Percentiles rank a stretch among this genome's conserved stretches.
Conservation (phyloP, 2,888 invertebrate species). For the Aporophyla lueneburgensis region DNA sequence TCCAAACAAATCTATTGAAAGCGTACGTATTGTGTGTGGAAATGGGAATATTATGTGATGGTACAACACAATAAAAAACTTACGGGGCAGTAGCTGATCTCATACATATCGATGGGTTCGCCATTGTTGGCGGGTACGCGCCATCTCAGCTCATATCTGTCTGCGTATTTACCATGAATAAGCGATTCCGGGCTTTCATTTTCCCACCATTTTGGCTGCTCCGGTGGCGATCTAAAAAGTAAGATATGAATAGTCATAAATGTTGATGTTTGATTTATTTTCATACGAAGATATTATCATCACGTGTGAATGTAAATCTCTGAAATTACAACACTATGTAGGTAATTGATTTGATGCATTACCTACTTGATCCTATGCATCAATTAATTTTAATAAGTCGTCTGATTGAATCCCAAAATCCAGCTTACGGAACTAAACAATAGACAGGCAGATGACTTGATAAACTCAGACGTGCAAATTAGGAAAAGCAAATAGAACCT, state of each 20-base stretch:
- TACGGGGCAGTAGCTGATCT: constrained; percentile 95
- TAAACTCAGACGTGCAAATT: background rate
- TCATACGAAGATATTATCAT: background rate
- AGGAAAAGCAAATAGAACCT: constrained; percentile 23
- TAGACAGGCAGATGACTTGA: background rate
- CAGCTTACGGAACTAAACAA: background rate
- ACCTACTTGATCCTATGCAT: too few species aligned
- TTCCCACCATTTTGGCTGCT: constrained; percentile 90
- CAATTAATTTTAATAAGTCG: background rate
- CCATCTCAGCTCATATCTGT: constrained; percentile 96
- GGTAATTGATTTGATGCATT: too few species aligned
- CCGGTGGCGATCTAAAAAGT: constrained; percentile 92
- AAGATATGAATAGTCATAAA: constrained; percentile 37
- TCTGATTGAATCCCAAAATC: constrained; percentile 8
- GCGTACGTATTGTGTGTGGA: constrained; percentile 56
- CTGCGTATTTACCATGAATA: constrained; percentile 91
- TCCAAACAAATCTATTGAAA: constrained; percentile 78
- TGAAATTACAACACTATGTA: background rate
- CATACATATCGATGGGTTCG: constrained; percentile 96
- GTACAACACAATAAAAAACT: constrained; percentile 73
- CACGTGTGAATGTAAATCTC: background rate
- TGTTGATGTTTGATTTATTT: constrained; percentile 20
- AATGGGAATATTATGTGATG: constrained; percentile 53
- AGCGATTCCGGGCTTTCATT: constrained; percentile 85
- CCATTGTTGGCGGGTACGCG: constrained; percentile 97